These are phyloP conservation scores for Theocolax elegans DNA, from an alignment of 1,140 invertebrate genomes.

Conservation along the genomic window DNA sequence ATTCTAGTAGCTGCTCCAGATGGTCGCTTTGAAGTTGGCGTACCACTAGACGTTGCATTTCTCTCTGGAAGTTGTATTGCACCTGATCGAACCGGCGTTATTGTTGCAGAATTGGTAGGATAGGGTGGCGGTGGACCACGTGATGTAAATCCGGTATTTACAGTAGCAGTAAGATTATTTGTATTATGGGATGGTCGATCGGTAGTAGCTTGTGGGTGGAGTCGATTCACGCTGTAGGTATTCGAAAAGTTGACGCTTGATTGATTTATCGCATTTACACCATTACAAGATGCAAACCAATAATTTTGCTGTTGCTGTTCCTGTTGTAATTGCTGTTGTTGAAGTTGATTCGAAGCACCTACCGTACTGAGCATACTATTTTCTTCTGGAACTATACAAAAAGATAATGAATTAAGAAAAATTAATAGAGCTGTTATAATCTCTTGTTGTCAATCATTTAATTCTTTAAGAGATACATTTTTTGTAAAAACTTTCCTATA, in stretches of 20 bases:
- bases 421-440: no score
- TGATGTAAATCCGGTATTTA: neutral
- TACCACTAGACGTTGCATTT: neutral
- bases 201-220: neutral
- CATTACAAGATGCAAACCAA: constrained; percentile 30
- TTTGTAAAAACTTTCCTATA: no score
- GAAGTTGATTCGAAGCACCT: no score
- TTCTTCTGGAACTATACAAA: no score
- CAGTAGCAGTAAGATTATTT: no score
- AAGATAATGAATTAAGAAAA: no score
- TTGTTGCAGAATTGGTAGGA: neutral
- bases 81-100: neutral
- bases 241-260: neutral
- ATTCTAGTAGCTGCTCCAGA: constrained; percentile 41
- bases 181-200: no score
- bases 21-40: constrained; percentile 26
- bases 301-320: constrained; percentile 19
- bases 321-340: neutral
- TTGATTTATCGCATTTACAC: neutral
- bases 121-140: constrained; percentile 19
- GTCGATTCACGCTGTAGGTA: neutral
- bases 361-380: no score
- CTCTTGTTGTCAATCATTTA: no score
- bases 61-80: constrained; percentile 40
- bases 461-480: no score